Evolutionary conservation across 1,140 invertebrate species (phyloP).

Genomic region (Bombus sibiricus): DNA sequence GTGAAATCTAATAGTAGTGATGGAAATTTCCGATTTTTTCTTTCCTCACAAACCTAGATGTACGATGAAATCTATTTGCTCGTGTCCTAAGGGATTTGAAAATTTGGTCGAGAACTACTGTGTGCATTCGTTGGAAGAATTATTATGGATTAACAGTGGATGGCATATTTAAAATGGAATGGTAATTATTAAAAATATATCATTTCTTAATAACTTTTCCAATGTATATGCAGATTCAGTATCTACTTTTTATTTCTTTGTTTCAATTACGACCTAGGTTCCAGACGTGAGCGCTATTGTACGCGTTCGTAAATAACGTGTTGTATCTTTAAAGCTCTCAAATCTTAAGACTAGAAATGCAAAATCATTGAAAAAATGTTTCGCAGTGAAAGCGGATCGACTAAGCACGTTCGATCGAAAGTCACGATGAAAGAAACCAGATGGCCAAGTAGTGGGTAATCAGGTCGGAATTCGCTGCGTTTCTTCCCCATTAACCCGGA

Average conservation of each 20-base stretch:
- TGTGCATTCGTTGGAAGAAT: no score
- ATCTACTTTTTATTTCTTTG: no score
- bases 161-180: no score
- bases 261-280: no score
- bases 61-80: no score
- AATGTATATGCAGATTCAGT: no score
- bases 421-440: conserved; percentile 27
- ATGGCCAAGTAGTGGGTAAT: conserved; percentile 45
- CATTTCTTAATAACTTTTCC: no score
- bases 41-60: no score
- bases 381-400: conserved; percentile 52
- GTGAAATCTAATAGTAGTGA: neutral
- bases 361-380: neutral
- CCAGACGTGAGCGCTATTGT: neutral
- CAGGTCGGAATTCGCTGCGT: conserved; percentile 55
- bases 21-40: neutral
- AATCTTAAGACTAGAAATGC: neutral
- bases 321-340: neutral
- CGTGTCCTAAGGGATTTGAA: no score
- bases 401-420: conserved; percentile 33
- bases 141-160: no score
- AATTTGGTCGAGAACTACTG: no score
- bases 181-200: no score
- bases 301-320: neutral
- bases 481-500: conserved; percentile 49